Conservation (phyloP, 2,113 vertebrate species). For the Syrmaticus mikado region DNA sequence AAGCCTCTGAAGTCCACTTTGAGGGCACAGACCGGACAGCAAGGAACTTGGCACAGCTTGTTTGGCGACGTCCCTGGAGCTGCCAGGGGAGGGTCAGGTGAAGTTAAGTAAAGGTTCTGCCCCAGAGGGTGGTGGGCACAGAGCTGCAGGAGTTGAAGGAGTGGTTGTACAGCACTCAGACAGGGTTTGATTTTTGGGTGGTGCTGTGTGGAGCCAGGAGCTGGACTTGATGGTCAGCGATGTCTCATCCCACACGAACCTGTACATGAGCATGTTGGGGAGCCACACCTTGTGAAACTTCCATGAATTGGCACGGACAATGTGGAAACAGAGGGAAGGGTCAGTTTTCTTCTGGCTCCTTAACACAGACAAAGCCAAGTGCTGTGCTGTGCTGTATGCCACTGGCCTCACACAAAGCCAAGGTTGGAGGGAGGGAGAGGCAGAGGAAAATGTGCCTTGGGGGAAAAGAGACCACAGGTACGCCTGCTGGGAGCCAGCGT, state of each 20-base stretch:
- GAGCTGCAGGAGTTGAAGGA: neutral
- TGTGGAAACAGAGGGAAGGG: neutral
- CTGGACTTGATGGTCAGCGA: neutral
- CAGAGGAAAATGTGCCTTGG: neutral
- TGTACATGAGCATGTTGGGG: accelerated
- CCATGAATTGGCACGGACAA: neutral
- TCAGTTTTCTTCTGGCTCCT: neutral
- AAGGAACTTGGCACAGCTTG: neutral
- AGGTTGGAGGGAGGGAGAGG: neutral
- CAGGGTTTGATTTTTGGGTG: neutral
- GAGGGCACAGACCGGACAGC: neutral
- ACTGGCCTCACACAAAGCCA: accelerated
- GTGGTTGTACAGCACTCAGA: neutral
- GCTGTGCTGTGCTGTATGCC: accelerated
- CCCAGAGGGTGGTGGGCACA: neutral
- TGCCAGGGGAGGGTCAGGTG: neutral
- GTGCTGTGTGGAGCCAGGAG: neutral
- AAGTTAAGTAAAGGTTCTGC: neutral
- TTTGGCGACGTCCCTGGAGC: neutral
- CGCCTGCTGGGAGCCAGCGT: neutral
- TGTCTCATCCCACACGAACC: neutral
- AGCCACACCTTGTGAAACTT: neutral
- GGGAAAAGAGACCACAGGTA: neutral
- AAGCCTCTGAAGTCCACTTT: neutral
- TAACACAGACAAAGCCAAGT: neutral